phyloP scores from a whole-genome alignment of 2,113 vertebrate genomes.

The Leptobrachium ailaonicum region DNA sequence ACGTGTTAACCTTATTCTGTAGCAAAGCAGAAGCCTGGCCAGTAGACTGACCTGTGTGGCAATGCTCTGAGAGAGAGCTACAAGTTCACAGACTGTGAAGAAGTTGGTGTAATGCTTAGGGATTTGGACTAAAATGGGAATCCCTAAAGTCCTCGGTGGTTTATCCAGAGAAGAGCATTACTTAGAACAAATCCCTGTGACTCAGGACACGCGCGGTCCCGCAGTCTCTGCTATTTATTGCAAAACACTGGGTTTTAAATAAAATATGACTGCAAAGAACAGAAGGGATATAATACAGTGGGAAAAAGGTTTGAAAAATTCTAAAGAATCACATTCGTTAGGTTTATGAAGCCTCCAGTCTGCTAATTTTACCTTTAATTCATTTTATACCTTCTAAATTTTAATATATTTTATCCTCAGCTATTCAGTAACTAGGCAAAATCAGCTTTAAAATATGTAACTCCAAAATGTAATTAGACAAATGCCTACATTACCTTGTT shows the following conservation, averaged over 20 bases:
- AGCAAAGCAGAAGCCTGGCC: neutral
- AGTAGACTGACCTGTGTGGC: neutral
- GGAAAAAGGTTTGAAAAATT: too few relatives aligned
- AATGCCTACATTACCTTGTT: too few relatives aligned
- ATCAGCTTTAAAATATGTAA: too few relatives aligned
- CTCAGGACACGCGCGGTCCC: neutral
- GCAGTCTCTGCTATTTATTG: neutral
- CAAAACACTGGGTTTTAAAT: conserved; percentile 9
- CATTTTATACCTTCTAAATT: too few relatives aligned
- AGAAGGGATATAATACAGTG: too few relatives aligned
- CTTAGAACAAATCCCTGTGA: conserved; percentile 13
- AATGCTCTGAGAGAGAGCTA: conserved; percentile 27
- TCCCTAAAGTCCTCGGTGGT: neutral
- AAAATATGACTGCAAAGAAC: neutral
- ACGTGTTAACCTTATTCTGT: conserved; percentile 17
- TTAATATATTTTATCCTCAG: too few relatives aligned
- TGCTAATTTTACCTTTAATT: too few relatives aligned
- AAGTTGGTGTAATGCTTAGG: conserved; percentile 4
- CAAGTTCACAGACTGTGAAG: conserved; percentile 20
- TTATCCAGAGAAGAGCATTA: conserved; percentile 6
- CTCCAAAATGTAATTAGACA: too few relatives aligned
- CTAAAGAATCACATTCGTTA: too few relatives aligned
- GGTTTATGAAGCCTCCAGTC: too few relatives aligned
- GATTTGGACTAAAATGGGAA: neutral
- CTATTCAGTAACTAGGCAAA: too few relatives aligned